Evolutionary conservation across 2,113 vertebrate species (phyloP).

Genomic region (Gambusia holbrooki): DNA sequence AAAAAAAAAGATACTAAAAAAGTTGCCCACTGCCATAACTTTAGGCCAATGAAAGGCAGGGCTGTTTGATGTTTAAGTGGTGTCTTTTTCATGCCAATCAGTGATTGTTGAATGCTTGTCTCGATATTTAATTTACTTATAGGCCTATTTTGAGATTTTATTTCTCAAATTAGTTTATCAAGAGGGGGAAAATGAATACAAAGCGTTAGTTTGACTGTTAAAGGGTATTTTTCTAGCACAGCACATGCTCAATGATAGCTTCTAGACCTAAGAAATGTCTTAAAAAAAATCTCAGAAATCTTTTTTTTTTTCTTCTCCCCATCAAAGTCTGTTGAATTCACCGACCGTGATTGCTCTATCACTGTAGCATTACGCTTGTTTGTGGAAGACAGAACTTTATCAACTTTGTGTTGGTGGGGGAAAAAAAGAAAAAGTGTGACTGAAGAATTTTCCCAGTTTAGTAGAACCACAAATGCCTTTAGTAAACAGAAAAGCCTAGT

Average conservation of each 20-base stretch:
- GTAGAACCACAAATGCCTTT: slow-evolving; percentile 98
- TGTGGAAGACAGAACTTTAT: slow-evolving; percentile 86
- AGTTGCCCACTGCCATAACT: slow-evolving; percentile 71
- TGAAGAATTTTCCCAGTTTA: slow-evolving; percentile 84
- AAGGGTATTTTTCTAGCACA: slow-evolving; percentile 86
- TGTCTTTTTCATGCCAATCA: slow-evolving; percentile 79
- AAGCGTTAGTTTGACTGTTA: slow-evolving; percentile 85
- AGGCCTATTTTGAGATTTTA: slow-evolving; percentile 75
- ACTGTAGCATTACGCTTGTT: slow-evolving; percentile 92
- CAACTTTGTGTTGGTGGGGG: slow-evolving; percentile 72
- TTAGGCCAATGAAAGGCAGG: slow-evolving; percentile 70
- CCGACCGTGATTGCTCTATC: slow-evolving; percentile 83
- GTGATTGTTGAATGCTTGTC: slow-evolving; percentile 78
- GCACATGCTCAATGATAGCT: slow-evolving; percentile 84
- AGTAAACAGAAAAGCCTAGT: slow-evolving; percentile 79
- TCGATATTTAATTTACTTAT: slow-evolving; percentile 74
- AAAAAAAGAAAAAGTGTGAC: slow-evolving; percentile 82
- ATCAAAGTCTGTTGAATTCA: slow-evolving; percentile 84
- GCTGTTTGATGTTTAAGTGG: slow-evolving; percentile 72
- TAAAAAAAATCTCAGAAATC: slow-evolving; percentile 72
- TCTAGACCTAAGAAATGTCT: slow-evolving; percentile 88
- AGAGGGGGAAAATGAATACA: slow-evolving; percentile 63
- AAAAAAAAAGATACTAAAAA: slow-evolving; percentile 12
- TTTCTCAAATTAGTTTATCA: slow-evolving; percentile 78
- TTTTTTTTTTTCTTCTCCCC: slow-evolving; percentile 73